Evolutionary conservation across 1,140 invertebrate genomes (phyloP).

Genomic region (Musca vetustissima): DNA sequence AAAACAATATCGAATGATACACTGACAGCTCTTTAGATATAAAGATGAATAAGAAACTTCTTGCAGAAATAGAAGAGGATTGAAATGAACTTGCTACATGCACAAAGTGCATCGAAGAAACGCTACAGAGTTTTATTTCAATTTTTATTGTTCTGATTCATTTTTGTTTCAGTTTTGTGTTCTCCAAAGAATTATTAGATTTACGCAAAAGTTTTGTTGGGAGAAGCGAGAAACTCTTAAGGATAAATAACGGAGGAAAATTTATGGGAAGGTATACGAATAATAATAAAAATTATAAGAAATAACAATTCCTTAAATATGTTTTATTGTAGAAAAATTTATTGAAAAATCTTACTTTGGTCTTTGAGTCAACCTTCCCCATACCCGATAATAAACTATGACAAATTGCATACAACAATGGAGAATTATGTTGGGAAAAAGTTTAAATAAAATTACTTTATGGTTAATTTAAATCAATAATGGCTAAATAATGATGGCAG

Average conservation of each 20-base stretch:
- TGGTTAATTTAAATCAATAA: constrained; percentile 22
- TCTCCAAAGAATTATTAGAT: constrained; percentile 8
- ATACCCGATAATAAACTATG: no score
- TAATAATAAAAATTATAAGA: no score
- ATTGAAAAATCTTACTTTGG: no score
- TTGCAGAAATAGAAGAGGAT: not conserved
- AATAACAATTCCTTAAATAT: no score
- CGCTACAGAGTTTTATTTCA: not conserved
- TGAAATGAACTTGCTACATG: not conserved
- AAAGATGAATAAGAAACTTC: not conserved
- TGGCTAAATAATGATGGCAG: no score
- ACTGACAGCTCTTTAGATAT: not conserved
- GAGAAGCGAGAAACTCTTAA: not conserved
- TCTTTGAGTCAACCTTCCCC: no score
- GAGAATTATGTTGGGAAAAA: constrained; percentile 13
- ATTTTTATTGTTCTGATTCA: not conserved
- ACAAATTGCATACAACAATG: not conserved
- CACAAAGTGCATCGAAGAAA: not conserved
- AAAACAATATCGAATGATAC: constrained; percentile 1
- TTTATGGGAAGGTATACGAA: not conserved
- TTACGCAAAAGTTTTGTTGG: constrained; percentile 4
- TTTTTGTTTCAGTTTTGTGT: not conserved
- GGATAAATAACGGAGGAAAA: not conserved
- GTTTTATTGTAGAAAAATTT: no score
- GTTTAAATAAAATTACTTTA: constrained; percentile 19